Conservation (phyloP, 2,797 vertebrate species). For the Pantherophis vulpinus region DNA sequence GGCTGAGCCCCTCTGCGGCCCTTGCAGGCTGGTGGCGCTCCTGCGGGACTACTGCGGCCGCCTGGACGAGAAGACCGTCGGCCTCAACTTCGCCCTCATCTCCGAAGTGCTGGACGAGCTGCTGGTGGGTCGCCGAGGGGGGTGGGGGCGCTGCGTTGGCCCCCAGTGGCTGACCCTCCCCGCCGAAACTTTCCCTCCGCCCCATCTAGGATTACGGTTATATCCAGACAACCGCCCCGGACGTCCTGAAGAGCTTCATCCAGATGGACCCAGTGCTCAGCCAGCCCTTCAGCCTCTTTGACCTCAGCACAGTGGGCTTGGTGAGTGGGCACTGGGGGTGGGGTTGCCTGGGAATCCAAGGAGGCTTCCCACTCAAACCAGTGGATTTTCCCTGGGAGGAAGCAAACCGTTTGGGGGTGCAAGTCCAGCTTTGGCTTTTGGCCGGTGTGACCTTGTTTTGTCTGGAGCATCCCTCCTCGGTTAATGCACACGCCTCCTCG, state of each 20-base stretch:
- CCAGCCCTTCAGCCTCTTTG: constrained; percentile 85
- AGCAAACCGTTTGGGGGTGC: not conserved
- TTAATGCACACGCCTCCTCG: not conserved
- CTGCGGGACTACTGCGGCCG: constrained; percentile 86
- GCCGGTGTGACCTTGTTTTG: not conserved
- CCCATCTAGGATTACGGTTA: constrained; percentile 83
- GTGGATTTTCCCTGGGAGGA: not conserved
- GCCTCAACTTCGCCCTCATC: constrained; percentile 86
- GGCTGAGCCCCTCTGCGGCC: too few species aligned
- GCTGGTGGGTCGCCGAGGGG: constrained; percentile 76
- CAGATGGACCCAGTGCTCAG: constrained; percentile 83
- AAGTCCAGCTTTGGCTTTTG: not conserved
- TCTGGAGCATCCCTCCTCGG: not conserved
- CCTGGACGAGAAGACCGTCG: constrained; percentile 80
- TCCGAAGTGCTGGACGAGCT: constrained; percentile 89
- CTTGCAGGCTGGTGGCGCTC: constrained; percentile 76
- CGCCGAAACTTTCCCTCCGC: too few species aligned
- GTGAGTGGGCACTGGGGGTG: constrained; percentile 55
- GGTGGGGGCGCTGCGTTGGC: not conserved
- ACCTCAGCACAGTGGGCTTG: constrained; percentile 86
- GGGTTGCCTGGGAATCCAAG: not conserved
- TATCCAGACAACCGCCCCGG: constrained; percentile 84
- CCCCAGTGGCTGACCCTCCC: not conserved
- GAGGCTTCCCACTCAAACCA: not conserved
- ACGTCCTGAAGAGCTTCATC: constrained; percentile 88